Percentiles rank a stretch among this genome's conserved stretches.
These are phyloP conservation scores for Podotricha telesiphe DNA, from an alignment of 2,888 invertebrate genomes.

Conservation along the genomic window DNA sequence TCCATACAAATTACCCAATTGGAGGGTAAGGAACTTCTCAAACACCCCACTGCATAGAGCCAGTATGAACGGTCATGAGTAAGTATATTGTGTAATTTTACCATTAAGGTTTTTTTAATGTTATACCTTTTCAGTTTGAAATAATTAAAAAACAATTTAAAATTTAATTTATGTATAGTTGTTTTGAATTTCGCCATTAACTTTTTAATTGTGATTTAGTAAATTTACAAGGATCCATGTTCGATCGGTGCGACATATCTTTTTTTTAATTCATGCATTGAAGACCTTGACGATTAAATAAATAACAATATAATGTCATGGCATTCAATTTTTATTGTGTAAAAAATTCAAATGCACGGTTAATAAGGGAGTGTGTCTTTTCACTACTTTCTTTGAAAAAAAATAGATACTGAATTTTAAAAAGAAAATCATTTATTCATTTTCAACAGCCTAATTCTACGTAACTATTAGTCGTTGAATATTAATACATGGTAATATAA, in stretches of 20 bases:
- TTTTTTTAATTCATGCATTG: too few relatives aligned
- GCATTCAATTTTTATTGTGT: too few relatives aligned
- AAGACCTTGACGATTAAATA: too few relatives aligned
- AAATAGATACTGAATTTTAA: neutral
- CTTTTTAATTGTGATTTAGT: too few relatives aligned
- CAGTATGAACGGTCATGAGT: constrained; percentile 96
- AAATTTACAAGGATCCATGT: neutral
- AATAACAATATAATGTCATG: too few relatives aligned
- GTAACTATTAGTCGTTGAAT: constrained; percentile 51
- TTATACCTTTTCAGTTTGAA: too few relatives aligned
- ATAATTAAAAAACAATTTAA: neutral
- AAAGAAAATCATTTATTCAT: neutral
- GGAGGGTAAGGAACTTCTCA: constrained; percentile 83
- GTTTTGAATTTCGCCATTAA: too few relatives aligned
- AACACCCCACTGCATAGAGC: constrained; percentile 97
- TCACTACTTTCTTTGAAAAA: too few relatives aligned
- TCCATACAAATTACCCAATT: constrained; percentile 81
- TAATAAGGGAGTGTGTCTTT: too few relatives aligned
- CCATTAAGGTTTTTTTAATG: neutral
- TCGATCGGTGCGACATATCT: too few relatives aligned
- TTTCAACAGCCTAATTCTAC: constrained; percentile 14
- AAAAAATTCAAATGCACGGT: too few relatives aligned
- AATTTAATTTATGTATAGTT: neutral
- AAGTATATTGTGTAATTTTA: constrained; percentile 58
- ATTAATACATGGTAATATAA: constrained; percentile 69